These are phyloP conservation scores for Ctenopoma kingsleyae DNA, from an alignment of 2,797 vertebrate species.

Conservation along the genomic window DNA sequence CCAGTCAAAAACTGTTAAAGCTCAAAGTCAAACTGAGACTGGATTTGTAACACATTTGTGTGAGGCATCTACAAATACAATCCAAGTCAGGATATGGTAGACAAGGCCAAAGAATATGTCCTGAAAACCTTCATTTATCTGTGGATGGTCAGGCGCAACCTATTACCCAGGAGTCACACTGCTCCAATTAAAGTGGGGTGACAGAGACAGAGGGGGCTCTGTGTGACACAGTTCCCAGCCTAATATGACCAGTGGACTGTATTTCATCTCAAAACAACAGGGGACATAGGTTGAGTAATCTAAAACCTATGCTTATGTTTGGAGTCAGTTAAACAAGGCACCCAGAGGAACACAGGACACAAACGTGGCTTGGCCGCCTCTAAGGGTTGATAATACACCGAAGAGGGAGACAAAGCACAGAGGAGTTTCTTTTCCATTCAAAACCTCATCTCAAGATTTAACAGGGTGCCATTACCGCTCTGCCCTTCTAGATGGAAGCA, in stretches of 20 bases:
- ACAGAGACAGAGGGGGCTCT: constrained; percentile 54
- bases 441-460: constrained; percentile 72
- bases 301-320: constrained; percentile 59
- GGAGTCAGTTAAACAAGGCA: constrained; percentile 46
- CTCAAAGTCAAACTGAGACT: background rate
- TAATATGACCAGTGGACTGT: constrained; percentile 45
- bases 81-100: constrained; percentile 37
- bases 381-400: constrained; percentile 42
- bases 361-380: constrained; percentile 55
- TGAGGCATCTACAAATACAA: constrained; percentile 23
- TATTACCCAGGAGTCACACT: constrained; percentile 72
- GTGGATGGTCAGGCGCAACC: constrained; percentile 67
- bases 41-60: constrained; percentile 25
- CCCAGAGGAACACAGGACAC: constrained; percentile 55
- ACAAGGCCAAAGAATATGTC: constrained; percentile 41
- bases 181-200: constrained; percentile 64
- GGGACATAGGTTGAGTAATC: constrained; percentile 56
- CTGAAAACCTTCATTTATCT: constrained; percentile 67
- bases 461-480: constrained; percentile 65
- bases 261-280: constrained; percentile 66
- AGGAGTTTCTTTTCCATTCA: constrained; percentile 54
- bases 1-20: constrained; percentile 10
- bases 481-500: constrained; percentile 57
- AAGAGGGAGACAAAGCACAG: constrained; percentile 37
- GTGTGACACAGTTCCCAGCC: constrained; percentile 43